Evolutionary conservation across 37 sponge, comb jelly and placozoan genomes (phyloP).

Genomic region (Spongia lamella): DNA sequence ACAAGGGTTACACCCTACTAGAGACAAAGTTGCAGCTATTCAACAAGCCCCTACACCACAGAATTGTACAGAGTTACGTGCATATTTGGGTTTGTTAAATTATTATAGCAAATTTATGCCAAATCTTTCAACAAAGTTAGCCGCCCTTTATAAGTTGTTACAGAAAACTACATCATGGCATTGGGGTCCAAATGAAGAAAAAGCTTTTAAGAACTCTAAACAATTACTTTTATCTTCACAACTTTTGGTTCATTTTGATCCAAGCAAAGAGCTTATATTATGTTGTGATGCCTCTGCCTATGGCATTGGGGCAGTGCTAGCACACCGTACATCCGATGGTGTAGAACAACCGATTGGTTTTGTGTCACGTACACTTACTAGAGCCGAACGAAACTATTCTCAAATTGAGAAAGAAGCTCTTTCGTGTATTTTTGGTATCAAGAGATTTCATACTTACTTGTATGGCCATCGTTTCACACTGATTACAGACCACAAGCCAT

Average conservation of each 20-base stretch:
- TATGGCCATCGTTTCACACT: not conserved
- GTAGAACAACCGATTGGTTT: constrained; percentile 32
- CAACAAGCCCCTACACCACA: not conserved
- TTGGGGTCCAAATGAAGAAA: constrained; percentile 24
- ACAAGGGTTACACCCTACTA: constrained; percentile 27
- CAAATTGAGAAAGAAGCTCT: constrained; percentile 13
- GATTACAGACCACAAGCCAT: constrained; percentile 12
- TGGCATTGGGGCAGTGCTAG: constrained; percentile 22
- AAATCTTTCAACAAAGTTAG: constrained; percentile 18
- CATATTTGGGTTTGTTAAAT: not conserved
- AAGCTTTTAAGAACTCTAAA: constrained; percentile 42
- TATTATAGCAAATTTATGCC: not conserved
- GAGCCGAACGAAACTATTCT: constrained; percentile 8
- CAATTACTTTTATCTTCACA: constrained; percentile 26
- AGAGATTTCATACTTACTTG: constrained; percentile 1
- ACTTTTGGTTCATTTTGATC: constrained; percentile 41
- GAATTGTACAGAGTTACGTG: not conserved
- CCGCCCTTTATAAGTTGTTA: not conserved
- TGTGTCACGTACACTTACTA: constrained; percentile 27
- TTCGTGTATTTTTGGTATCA: not conserved
- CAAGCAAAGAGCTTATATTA: constrained; percentile 3
- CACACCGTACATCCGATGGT: constrained; percentile 22
- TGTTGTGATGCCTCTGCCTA: constrained; percentile 33
- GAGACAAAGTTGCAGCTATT: constrained; percentile 15
- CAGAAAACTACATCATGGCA: constrained; percentile 16